Conservation (phyloP, 2,113 vertebrate species). For the Mus pahari region DNA sequence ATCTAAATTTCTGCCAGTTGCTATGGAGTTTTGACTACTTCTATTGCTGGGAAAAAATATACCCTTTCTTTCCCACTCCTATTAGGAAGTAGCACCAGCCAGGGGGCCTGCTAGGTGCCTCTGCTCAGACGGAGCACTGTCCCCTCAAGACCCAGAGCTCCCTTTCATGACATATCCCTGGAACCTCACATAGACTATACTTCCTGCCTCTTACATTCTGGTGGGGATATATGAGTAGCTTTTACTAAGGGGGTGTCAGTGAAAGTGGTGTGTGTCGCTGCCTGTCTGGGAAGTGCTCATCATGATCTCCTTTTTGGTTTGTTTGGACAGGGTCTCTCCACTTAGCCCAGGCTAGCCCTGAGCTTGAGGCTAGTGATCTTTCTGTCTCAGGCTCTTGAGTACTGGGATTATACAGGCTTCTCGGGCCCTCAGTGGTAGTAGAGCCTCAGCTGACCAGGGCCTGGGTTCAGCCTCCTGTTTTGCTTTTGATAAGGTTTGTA, state of each 20-base stretch:
- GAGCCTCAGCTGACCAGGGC: not conserved
- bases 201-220: not conserved
- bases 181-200: not conserved
- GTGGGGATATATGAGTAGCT: not conserved
- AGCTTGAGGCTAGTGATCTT: not conserved
- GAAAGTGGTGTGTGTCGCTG: not conserved
- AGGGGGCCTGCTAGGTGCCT: not conserved
- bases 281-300: not conserved
- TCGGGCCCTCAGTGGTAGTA: not conserved
- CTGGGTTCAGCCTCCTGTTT: not conserved
- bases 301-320: not conserved
- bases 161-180: not conserved
- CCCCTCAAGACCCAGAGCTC: not conserved
- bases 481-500: not conserved
- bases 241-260: not conserved
- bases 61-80: not conserved
- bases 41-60: not conserved
- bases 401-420: not conserved
- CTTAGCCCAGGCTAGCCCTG: not conserved
- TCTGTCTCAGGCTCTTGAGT: not conserved
- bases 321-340: not conserved
- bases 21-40: constrained; percentile 13
- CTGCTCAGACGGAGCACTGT: not conserved
- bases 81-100: not conserved
- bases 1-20: constrained; percentile 47